These are phyloP conservation scores for Delphinapterus leucas DNA, from an alignment of 2,113 vertebrate species.

Conservation along the genomic window DNA sequence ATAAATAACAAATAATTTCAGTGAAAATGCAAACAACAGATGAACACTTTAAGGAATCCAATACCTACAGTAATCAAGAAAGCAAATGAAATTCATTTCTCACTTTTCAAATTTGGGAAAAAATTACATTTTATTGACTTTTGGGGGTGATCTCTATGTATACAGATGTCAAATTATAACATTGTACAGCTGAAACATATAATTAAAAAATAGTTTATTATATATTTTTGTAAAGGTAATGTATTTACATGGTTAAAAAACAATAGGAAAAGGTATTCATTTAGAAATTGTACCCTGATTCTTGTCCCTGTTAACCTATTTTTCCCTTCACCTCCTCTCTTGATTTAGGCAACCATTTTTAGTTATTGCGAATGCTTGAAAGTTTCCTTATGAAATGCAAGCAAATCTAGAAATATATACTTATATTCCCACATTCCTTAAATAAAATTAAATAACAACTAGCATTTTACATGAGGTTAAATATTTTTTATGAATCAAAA, in stretches of 20 bases:
- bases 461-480: background rate
- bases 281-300: background rate
- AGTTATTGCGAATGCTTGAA: background rate
- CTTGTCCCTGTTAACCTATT: background rate
- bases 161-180: background rate
- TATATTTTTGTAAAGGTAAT: background rate
- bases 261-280: background rate
- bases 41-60: background rate
- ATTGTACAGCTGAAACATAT: background rate
- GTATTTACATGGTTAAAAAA: background rate
- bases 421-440: background rate
- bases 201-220: background rate
- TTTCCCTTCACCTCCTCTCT: background rate
- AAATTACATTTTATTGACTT: background rate
- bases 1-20: background rate
- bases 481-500: background rate
- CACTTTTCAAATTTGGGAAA: background rate
- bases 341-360: background rate
- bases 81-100: background rate
- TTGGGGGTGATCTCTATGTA: background rate
- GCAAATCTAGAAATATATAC: background rate
- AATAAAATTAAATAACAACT: background rate
- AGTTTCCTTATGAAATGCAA: background rate
- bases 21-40: background rate
- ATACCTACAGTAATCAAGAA: background rate